Evolutionary conservation across 30 jellyfish, hydroid and myxozoan species (phyloP), one percentile per base, ranked within the genome.

Genomic region (Nemopilema nomurai): DNA sequence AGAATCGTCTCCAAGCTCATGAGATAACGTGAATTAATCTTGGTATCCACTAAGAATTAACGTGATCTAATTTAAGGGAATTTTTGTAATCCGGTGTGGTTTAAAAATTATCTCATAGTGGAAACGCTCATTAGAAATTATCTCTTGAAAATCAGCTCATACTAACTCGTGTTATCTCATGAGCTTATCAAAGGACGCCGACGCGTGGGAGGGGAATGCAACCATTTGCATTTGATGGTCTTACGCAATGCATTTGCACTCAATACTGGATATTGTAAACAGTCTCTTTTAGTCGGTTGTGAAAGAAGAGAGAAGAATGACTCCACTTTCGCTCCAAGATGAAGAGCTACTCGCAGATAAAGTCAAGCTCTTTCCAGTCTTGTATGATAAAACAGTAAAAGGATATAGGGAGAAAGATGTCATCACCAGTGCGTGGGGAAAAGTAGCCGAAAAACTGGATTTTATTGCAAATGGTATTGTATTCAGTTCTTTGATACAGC

Each of bases 321-420:
- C 74, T n/a, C 24, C 24, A n/a, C 20, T 69, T 22, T 69, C 80
- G 19, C 22, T 69, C 18, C 80, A 69, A 69, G 62, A 26, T 8
- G 74, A 74, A n/a, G 84, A 74, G 8, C 18, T 29, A 16, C 84
- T 74, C 9, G 25, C 84, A n/a, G 70, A 74, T 8, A 8, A 70
- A 17, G 70, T 74, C 49, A 18, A 17, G 19, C 31, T 8, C 18
- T 74, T 29, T 74, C 74, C 84, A 6, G 30, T 25, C 16, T 29
- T 74, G 29, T 74, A 74, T 19, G 71, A 74, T 24, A 74, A 74
- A 28, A 16, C 31, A 22, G 41, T 17, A 71, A 31, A 74, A 24
- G 84, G 84, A 6, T 49, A 74, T 71, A 74, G 49, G 20, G 84
- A 74, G 31, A 74, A 49, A 32, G 84, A 74, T 74, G 84, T 33